Evolutionary conservation across 2,888 invertebrate species (phyloP).

Genomic region (Heliconius sara): DNA sequence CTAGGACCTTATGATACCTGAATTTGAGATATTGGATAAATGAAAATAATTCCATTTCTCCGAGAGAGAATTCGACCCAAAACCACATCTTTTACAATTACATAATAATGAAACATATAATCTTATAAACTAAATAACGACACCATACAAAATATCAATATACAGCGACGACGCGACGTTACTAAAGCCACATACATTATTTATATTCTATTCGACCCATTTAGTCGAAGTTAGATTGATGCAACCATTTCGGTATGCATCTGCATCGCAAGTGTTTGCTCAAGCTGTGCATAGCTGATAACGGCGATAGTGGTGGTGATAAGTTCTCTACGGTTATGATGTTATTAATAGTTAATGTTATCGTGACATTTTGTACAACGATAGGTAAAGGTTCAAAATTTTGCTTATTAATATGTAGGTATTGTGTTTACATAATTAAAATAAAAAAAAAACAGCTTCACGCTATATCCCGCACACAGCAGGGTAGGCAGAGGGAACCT

Average conservation of each 20-base stretch:
- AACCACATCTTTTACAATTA: no score
- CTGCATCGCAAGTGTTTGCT: constrained; percentile 21
- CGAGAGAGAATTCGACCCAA: no score
- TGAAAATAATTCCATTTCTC: neutral
- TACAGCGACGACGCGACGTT: neutral
- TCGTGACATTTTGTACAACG: neutral
- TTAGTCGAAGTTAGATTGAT: constrained; percentile 23
- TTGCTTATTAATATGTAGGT: no score
- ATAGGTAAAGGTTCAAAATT: neutral
- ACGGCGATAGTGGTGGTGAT: neutral
- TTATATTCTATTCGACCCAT: constrained; percentile 17
- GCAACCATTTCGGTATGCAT: constrained; percentile 19
- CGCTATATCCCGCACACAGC: no score
- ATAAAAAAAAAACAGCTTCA: no score
- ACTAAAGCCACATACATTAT: neutral
- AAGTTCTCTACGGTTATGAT: neutral
- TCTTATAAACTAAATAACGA: neutral
- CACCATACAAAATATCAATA: neutral
- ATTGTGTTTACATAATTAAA: no score
- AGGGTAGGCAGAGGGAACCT: no score
- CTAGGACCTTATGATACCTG: no score
- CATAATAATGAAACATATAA: no score
- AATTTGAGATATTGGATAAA: neutral
- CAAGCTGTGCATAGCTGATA: constrained; percentile 18
- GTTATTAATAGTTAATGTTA: neutral